Evolutionary conservation across 2,888 invertebrate genomes (phyloP).

Genomic region (Xestia sexstrigata): DNA sequence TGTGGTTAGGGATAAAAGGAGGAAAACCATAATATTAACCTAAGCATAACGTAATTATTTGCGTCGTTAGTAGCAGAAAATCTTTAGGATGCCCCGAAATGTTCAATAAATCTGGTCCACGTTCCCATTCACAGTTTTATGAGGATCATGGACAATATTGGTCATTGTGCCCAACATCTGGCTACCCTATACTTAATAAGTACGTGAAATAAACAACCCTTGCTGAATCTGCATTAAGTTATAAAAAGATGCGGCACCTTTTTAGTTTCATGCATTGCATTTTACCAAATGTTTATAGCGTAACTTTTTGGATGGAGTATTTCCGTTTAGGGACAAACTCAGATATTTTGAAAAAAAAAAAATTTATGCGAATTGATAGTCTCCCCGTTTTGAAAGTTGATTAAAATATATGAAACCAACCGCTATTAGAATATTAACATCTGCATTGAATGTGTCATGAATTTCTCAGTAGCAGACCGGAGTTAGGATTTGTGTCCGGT

Average conservation of each 20-base stretch:
- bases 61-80: not conserved
- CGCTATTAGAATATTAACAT: no score
- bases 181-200: no score
- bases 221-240: not conserved
- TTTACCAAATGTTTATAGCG: not conserved
- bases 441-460: not conserved
- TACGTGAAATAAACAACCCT: not conserved
- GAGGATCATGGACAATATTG: not conserved
- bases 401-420: not conserved
- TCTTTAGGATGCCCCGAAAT: not conserved
- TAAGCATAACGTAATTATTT: not conserved
- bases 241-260: not conserved
- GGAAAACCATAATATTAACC: slow-evolving; percentile 11
- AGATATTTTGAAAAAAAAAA: not conserved
- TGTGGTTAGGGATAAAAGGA: slow-evolving; percentile 1
- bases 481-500: not conserved
- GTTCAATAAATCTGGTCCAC: not conserved
- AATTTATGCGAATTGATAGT: not conserved
- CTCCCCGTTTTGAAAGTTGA: not conserved
- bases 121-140: not conserved
- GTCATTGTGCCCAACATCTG: not conserved
- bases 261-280: not conserved
- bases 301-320: not conserved
- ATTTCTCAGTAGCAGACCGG: not conserved
- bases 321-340: not conserved